Evolutionary conservation across 2,888 invertebrate genomes (phyloP).

Genomic region (Dastarcus helophoroides): DNA sequence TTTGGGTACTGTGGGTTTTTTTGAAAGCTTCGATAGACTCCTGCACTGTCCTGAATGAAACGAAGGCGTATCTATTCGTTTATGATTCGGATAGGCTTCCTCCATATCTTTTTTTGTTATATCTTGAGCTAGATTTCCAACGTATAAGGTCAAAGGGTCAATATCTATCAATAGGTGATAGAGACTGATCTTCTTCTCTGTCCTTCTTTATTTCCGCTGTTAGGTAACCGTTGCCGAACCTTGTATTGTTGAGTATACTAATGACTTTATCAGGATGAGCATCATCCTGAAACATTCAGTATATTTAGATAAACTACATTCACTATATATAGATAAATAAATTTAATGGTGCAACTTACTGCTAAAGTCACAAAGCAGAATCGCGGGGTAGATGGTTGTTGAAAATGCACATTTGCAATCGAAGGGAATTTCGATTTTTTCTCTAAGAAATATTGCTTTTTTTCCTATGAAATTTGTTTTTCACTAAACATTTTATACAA

Average conservation of each 20-base stretch:
- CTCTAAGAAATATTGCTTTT: slow-evolving; percentile 49
- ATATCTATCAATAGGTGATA: slow-evolving; percentile 49
- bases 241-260: slow-evolving; percentile 43
- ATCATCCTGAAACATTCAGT: slow-evolving; percentile 38
- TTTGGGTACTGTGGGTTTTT: slow-evolving; percentile 44
- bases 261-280: slow-evolving; percentile 47
- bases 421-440: slow-evolving; percentile 48
- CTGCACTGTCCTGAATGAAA: slow-evolving; percentile 47
- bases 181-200: slow-evolving; percentile 40
- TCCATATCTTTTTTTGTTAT: slow-evolving; percentile 51
- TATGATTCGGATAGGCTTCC: slow-evolving; percentile 47
- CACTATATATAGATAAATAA: slow-evolving; percentile 1
- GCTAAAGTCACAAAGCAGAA: slow-evolving; percentile 51
- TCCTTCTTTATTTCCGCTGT: slow-evolving; percentile 48
- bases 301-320: no score
- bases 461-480: slow-evolving; percentile 56
- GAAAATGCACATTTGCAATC: slow-evolving; percentile 56
- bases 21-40: slow-evolving; percentile 52
- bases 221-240: slow-evolving; percentile 48
- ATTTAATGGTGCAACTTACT: slow-evolving; percentile 16
- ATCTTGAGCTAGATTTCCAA: slow-evolving; percentile 54
- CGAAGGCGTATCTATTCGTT: slow-evolving; percentile 54
- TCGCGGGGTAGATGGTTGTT: slow-evolving; percentile 49
- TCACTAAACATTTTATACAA: no score
- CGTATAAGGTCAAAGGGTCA: slow-evolving; percentile 52